Conservation (phyloP, 1,140 invertebrate species). For the Amyelois transitella region DNA sequence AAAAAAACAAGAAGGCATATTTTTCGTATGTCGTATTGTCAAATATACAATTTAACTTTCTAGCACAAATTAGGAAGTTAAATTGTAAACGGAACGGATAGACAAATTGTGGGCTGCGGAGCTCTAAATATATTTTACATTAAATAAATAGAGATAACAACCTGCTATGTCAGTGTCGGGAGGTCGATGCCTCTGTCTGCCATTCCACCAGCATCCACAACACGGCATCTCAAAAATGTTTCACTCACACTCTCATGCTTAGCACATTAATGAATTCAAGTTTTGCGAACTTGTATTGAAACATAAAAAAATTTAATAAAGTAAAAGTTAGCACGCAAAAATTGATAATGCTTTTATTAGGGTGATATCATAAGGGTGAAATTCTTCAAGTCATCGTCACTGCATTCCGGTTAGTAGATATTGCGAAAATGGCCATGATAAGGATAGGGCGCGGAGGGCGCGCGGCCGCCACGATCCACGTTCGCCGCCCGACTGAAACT, state of each 20-base stretch:
- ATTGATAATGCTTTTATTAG: background rate
- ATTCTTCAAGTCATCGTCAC: constrained; percentile 11
- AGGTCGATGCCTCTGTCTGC: constrained; percentile 63
- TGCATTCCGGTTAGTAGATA: constrained; percentile 24
- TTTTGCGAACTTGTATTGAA: background rate
- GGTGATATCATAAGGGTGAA: background rate
- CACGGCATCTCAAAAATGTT: constrained; percentile 44
- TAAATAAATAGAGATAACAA: constrained; percentile 22
- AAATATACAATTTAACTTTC: too few relatives aligned
- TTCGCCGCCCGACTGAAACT: constrained; percentile 46
- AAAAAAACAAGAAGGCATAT: too few relatives aligned
- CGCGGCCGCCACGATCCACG: constrained; percentile 40
- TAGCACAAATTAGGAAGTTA: too few relatives aligned
- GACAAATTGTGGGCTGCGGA: background rate
- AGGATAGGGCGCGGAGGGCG: constrained; percentile 9
- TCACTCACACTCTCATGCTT: background rate
- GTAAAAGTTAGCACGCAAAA: background rate
- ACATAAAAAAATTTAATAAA: too few relatives aligned
- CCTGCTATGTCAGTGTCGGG: constrained; percentile 46
- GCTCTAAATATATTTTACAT: background rate
- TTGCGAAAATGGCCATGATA: constrained; percentile 8
- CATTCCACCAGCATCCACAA: constrained; percentile 69
- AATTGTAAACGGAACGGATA: too few relatives aligned
- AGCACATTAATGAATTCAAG: background rate
- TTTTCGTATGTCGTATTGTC: too few relatives aligned